A percentile compares a stretch with the other conserved stretches of the same genome.
Conservation (phyloP, 2,113 vertebrate genomes). For the Lutjanus erythropterus region DNA sequence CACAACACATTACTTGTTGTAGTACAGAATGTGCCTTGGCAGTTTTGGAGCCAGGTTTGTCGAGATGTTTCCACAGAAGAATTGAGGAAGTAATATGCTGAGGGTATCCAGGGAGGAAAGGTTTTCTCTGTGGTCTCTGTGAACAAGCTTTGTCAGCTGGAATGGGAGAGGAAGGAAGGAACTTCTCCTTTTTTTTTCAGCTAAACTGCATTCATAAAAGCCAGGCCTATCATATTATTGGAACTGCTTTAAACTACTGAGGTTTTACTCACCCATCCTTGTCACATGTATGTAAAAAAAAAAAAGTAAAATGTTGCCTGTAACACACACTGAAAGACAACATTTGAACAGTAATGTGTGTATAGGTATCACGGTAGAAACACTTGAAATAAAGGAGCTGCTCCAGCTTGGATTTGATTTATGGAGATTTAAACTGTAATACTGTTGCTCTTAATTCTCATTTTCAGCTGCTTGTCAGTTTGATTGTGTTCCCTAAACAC, state of each 20-base stretch:
- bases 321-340: neutral
- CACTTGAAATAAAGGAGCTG: neutral
- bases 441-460: neutral
- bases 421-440: neutral
- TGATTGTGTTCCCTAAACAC: neutral
- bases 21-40: slow-evolving; percentile 49
- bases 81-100: slow-evolving; percentile 35
- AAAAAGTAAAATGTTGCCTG: neutral
- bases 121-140: slow-evolving; percentile 46
- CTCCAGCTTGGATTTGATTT: neutral
- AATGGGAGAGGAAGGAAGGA: slow-evolving; percentile 7
- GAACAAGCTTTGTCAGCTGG: slow-evolving; percentile 44
- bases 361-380: neutral
- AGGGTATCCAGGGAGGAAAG: slow-evolving; percentile 27
- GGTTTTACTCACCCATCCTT: neutral
- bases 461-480: neutral
- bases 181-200: slow-evolving; percentile 24
- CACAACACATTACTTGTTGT: slow-evolving; percentile 68
- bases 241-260: neutral
- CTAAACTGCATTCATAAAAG: slow-evolving; percentile 6
- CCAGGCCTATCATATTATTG: slow-evolving; percentile 12
- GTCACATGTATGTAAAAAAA: neutral
- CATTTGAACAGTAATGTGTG: neutral
- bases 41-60: slow-evolving; percentile 32
- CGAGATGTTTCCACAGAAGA: slow-evolving; percentile 51